Conservation (phyloP, 2,797 vertebrate genomes). For the Glyptemys insculpta region DNA sequence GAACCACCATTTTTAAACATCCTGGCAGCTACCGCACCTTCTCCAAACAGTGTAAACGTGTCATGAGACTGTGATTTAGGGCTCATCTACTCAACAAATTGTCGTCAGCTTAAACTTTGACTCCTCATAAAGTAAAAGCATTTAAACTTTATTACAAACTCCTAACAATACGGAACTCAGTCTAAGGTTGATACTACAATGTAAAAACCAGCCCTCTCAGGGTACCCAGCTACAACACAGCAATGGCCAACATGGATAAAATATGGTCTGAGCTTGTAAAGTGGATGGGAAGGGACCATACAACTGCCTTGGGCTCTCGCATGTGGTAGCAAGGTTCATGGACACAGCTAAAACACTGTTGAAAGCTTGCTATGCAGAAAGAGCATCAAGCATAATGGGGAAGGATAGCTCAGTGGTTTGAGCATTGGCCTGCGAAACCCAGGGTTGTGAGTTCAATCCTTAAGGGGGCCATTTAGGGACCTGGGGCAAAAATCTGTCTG, state of each 20-base stretch:
- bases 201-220: background rate
- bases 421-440: too few relatives aligned
- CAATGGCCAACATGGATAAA: background rate
- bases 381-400: background rate
- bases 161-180: background rate
- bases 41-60: background rate
- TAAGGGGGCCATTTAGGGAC: too few relatives aligned
- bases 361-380: background rate
- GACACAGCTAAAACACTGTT: background rate
- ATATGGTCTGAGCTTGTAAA: background rate
- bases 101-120: background rate
- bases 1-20: background rate
- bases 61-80: background rate
- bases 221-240: background rate
- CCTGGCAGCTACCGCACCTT: background rate
- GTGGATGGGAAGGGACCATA: background rate
- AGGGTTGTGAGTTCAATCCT: too few relatives aligned
- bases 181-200: accelerated
- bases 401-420: too few relatives aligned
- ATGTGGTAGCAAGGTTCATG: background rate
- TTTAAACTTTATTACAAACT: background rate
- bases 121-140: background rate
- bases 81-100: background rate
- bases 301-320: background rate
- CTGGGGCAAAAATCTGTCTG: too few relatives aligned